Conservation (phyloP, 1,140 invertebrate genomes). For the Notospermus geniculatus region DNA sequence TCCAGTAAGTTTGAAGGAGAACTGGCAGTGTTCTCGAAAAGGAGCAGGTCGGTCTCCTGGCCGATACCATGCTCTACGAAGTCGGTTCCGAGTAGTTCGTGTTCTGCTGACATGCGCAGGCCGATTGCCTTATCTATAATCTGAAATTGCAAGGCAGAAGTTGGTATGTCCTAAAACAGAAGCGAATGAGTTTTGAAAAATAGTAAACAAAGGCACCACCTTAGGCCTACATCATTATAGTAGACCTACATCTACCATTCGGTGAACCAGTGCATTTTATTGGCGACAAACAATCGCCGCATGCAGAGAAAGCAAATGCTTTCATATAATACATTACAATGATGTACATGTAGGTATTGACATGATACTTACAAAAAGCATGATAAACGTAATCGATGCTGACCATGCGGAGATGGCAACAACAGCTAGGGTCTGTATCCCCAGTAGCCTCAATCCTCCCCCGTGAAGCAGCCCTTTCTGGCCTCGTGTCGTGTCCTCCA, state of each 20-base stretch:
- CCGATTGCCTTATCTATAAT: slow-evolving; percentile 31
- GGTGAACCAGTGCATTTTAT: too few relatives aligned
- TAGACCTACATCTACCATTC: too few relatives aligned
- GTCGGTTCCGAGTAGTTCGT: slow-evolving; percentile 41
- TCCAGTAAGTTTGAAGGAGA: too few relatives aligned
- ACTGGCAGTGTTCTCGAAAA: neutral
- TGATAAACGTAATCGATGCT: slow-evolving; percentile 8
- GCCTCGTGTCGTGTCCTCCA: slow-evolving; percentile 74
- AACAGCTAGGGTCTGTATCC: slow-evolving; percentile 26
- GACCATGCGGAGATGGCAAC: slow-evolving; percentile 25
- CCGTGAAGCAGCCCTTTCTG: slow-evolving; percentile 74
- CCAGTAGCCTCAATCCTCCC: slow-evolving; percentile 26
- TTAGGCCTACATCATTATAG: too few relatives aligned
- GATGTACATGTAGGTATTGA: too few relatives aligned
- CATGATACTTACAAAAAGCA: slow-evolving; percentile 21
- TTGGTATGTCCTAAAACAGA: too few relatives aligned
- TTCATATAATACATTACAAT: too few relatives aligned
- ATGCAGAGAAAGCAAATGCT: too few relatives aligned
- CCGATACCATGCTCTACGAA: slow-evolving; percentile 35
- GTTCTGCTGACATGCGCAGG: slow-evolving; percentile 32
- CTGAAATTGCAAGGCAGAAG: slow-evolving; percentile 8
- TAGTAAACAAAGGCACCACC: too few relatives aligned
- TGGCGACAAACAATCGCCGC: too few relatives aligned
- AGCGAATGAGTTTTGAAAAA: too few relatives aligned
- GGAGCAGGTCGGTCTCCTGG: slow-evolving; percentile 1